A percentile compares a stretch with the other conserved stretches of the same genome.
These are phyloP conservation scores for Gymnocypris eckloni DNA, from an alignment of 2,797 vertebrate genomes.

Conservation along the genomic window DNA sequence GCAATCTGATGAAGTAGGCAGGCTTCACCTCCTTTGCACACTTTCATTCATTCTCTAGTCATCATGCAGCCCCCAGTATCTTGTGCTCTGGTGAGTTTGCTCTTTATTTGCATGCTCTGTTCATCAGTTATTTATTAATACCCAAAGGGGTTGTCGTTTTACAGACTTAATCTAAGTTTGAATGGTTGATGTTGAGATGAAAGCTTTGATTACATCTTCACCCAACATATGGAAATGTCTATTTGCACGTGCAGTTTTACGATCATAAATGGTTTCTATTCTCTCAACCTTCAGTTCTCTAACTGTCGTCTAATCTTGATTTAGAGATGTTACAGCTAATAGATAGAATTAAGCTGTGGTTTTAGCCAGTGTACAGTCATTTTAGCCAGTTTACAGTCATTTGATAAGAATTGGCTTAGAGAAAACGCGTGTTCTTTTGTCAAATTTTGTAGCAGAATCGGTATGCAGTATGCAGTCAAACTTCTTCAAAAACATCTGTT, in stretches of 20 bases:
- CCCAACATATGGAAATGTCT: not conserved
- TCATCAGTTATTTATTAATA: not conserved
- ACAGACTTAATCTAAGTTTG: not conserved
- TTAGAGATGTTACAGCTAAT: not conserved
- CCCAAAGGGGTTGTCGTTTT: not conserved
- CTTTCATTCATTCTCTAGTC: not conserved
- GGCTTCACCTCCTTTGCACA: not conserved
- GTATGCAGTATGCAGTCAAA: not conserved
- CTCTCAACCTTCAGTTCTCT: not conserved
- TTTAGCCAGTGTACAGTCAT: not conserved
- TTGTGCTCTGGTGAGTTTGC: not conserved
- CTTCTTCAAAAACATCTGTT: too few relatives aligned
- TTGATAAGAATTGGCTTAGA: not conserved
- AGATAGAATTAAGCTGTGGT: accelerated
- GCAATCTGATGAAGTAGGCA: too few relatives aligned
- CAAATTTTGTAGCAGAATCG: not conserved
- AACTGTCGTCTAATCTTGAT: not conserved
- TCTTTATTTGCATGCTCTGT: not conserved
- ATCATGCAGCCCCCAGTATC: not conserved
- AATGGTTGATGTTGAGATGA: not conserved
- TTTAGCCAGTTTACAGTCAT: not conserved
- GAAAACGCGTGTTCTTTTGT: not conserved
- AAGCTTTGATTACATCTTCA: not conserved
- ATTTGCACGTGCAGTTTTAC: not conserved
- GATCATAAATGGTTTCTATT: not conserved